Evolutionary conservation across 2,888 invertebrate genomes (phyloP), one percentile per base, ranked within the genome.

Genomic region (Lutraria lutraria): DNA sequence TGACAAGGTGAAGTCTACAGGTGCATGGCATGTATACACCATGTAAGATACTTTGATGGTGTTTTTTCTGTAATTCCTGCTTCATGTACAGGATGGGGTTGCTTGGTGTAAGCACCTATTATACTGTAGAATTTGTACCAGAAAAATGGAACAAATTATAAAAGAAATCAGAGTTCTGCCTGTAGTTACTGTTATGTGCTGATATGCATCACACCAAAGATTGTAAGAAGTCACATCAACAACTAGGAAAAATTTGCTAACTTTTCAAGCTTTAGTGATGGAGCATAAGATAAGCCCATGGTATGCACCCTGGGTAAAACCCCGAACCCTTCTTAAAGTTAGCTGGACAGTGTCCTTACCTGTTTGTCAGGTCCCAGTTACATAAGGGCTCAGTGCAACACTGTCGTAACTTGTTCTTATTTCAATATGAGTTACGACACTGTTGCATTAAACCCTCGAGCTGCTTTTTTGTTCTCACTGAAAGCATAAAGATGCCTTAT

Each of bases 11-110:
- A 25, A 68, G n/a, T 12, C 0, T 68, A 25, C 63, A 68, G 63
- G 63, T 68, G 63, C 63, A 68, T 3, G 8, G 2, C 43, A 12
- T 25, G n/a, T 68, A 68, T 25, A n/a, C 63, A 25, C 25, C n/a
- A 13, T 25, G 25, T 21, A 25, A 68, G 25, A 68, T 21, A 8
- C 21, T 12, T 21, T 19, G n/a, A 68, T 68, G 25, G 25, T 60
- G n/a, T 43, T n/a, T 60, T 60, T 60, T 60, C 60, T 60, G 60
- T 60, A 60, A 60, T 60, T 60, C n/a, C n/a, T 60, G 63, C 25
- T 25, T 12, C 63, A 13, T 68, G 63, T 68, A 68, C 63, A 68
- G n/a, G 63, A 25, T 68, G 25, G 63, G 63, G 63, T 68, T n/a
- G 63, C 25, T 68, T 12, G 25, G 63, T 68, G 63, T 68, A 68